phyloP scores from a whole-genome alignment of 2,113 vertebrate species.

The Hypanus sabinus region DNA sequence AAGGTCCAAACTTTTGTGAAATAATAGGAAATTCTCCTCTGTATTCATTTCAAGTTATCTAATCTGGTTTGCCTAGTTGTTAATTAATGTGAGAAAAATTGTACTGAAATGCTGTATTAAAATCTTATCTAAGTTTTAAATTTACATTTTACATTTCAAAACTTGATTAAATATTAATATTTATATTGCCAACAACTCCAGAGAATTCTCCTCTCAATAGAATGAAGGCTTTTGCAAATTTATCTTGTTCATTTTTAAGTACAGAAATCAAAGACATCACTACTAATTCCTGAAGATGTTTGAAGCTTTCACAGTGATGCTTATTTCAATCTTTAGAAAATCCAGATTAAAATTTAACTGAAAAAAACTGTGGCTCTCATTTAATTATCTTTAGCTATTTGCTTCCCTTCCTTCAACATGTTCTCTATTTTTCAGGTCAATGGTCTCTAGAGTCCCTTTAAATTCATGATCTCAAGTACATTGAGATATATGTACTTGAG shows the following conservation, averaged over 20 bases:
- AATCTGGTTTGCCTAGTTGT: neutral
- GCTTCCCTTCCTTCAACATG: neutral
- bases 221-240: neutral
- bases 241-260: neutral
- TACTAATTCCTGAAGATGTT: neutral
- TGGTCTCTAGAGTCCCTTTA: neutral
- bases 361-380: neutral
- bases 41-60: neutral
- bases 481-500: too few species aligned
- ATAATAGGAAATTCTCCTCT: neutral
- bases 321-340: neutral
- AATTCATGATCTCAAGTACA: neutral
- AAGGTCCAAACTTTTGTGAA: neutral
- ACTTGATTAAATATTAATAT: neutral
- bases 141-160: neutral
- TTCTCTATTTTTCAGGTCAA: neutral
- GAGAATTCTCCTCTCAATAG: neutral
- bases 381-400: neutral
- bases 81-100: neutral
- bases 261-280: neutral
- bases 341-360: neutral
- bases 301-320: neutral
- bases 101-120: neutral
- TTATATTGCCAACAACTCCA: neutral
- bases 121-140: neutral